phyloP scores from a whole-genome alignment of 2,888 invertebrate genomes.

The Atherix ibis region DNA sequence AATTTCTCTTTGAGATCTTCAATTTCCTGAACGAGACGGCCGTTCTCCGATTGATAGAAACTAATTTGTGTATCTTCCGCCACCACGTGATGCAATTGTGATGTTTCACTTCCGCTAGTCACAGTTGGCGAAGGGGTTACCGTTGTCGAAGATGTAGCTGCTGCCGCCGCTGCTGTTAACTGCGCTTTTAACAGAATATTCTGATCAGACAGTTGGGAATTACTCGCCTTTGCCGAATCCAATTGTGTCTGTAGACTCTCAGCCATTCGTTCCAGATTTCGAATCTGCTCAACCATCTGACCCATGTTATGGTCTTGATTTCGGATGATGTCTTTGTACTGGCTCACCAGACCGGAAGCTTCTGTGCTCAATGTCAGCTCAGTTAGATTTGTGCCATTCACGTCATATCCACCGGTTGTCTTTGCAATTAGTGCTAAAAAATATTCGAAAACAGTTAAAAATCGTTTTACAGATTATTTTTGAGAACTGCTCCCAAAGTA shows the following conservation, averaged over 20 bases:
- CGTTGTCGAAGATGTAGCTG: constrained; percentile 12
- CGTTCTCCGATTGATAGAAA: constrained; percentile 24
- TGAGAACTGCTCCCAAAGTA: not conserved
- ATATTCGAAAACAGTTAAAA: constrained; percentile 1
- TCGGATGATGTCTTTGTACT: constrained; percentile 81
- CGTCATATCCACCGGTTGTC: constrained; percentile 35
- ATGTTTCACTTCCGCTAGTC: constrained; percentile 15
- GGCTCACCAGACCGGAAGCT: constrained; percentile 33
- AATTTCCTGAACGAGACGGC: constrained; percentile 23
- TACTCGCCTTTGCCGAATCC: constrained; percentile 50
- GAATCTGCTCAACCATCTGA: constrained; percentile 24
- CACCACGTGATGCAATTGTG: constrained; percentile 2
- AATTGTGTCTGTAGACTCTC: constrained; percentile 34
- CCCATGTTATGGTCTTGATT: constrained; percentile 63
- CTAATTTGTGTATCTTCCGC: constrained; percentile 13
- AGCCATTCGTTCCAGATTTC: constrained; percentile 20
- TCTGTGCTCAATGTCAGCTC: constrained; percentile 33
- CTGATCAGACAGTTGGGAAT: constrained; percentile 68
- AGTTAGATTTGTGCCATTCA: constrained; percentile 35
- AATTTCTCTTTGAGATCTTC: constrained; percentile 26
- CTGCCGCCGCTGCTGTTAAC: constrained; percentile 32
- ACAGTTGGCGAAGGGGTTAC: constrained; percentile 13
- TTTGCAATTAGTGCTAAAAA: constrained; percentile 37
- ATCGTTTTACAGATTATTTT: not conserved
- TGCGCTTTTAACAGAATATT: constrained; percentile 71